Evolutionary conservation across 2,113 vertebrate genomes (phyloP), one percentile per base, ranked within the genome.

Genomic region (Cebus imitator): DNA sequence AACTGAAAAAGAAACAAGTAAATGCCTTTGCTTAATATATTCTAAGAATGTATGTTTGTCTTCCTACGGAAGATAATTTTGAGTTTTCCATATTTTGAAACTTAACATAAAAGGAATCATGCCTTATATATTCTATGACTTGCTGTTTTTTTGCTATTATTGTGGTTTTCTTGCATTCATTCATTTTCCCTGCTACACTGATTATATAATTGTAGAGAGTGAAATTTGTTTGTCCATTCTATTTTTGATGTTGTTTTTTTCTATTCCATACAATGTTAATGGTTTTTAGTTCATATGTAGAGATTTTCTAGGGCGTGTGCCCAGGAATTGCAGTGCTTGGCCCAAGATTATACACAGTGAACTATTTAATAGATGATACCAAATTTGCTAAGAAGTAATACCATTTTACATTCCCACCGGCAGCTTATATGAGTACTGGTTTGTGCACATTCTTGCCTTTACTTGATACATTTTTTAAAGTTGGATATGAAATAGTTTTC

Each of bases 1-100:
- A 99, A 94, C 98, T 99, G 97, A 99, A 99, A 99, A 99, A 99
- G 98, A 99, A 99, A 93, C 99, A 99, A 99, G 99, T 99, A 98
- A 97, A 98, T 88, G 25, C 45, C 86, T 94, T 30, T 95, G 48
- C 23, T 92, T 91, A 83, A 10, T 61, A 12, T 52, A 87, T 35
- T 61, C 37, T 94, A 18, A 50, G 76, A 82, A 58, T 45, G 11
- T 83, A 5, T 81, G 9, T 68, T 57, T 93, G 32, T 91, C 61
- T 93, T 20, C 20, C 9, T 95, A 40, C 58, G 70, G 30, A 94
- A 89, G 35, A 40, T 82, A 85, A 72, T 79, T 68, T 95, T 92
- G 48, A 84, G 27, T 91, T 96, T 92, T 90, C 61, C 7, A 1
- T 91, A 57, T 64, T 68, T 86, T 90, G 57, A 37, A 95, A 76